Base-by-base conservation (phyloP, 2,888 invertebrate species). In the Tribolium freemani region DNA sequence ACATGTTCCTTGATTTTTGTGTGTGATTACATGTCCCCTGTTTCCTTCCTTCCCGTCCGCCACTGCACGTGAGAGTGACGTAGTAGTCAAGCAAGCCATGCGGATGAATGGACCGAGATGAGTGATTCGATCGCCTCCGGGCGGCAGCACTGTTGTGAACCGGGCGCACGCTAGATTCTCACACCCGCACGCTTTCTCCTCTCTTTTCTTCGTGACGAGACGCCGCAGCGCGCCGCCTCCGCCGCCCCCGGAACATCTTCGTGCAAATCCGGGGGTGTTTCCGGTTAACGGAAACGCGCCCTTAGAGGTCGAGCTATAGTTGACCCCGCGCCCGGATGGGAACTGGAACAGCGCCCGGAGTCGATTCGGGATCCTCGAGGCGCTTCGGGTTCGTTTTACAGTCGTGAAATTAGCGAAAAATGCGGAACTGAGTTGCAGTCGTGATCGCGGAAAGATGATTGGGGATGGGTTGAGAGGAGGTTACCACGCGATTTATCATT, bases 171-270 rank as follows among this genome's bases (percentile, higher is more conserved):
- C 81, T 82, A 82, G 82, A 83, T 85, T 85, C 85, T 85, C 85
- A 85, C 85, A 85, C 85, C 85, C 85, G 85, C 85, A 83, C 84
- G 83, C 83, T 83, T 83, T 83, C 82, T 72, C 77, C 69, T 38
- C 51, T 68, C 57, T 68, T 48, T 57, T 45, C 51, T 5, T 63
- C 60, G 58, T 45, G 58, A 60, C 45, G 58, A 30, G 31, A 50
- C 64, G 51, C 56, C 61, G n/a, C n/a, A 20, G n/a, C 44, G 53
- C 9, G 60, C 60, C 60, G 26, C 60, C 45, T 56, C 58, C 66
- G 67, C 58, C 66, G 53, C 60, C 26, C 26, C 26, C 26, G 26
- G 26, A 26, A 5, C 26, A 16, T 16, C 16, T 16, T 16, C 26
- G 26, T 26, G 5, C 26, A 16, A 16, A 16, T 26, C 5, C 6